Percentiles rank a stretch among this genome's conserved stretches.
phyloP scores from a whole-genome alignment of 2,888 invertebrate species.

The Schizaphis graminum region DNA sequence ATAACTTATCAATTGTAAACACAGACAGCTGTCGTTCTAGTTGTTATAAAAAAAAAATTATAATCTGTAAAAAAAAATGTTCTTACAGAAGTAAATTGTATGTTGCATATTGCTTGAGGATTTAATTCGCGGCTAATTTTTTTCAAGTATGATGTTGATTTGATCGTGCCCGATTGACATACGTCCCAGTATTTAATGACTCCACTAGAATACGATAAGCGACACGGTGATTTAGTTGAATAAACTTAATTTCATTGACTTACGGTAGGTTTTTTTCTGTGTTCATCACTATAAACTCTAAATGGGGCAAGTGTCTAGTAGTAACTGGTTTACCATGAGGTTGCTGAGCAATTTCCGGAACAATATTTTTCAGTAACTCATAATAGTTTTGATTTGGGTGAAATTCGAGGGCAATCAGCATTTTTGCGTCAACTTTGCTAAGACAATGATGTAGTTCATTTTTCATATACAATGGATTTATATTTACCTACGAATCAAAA shows the following conservation, averaged over 20 bases:
- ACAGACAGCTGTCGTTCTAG: too few species aligned
- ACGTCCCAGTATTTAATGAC: constrained; percentile 66
- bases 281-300: constrained; percentile 76
- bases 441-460: constrained; percentile 81
- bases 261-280: constrained; percentile 74
- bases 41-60: not conserved
- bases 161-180: constrained; percentile 46
- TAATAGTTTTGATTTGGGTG: constrained; percentile 80
- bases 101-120: constrained; percentile 80
- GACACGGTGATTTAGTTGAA: not conserved
- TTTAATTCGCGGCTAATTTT: constrained; percentile 71
- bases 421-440: constrained; percentile 79
- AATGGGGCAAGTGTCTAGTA: constrained; percentile 72
- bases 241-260: constrained; percentile 69
- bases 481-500: constrained; percentile 75
- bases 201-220: constrained; percentile 55
- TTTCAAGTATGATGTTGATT: constrained; percentile 58
- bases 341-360: constrained; percentile 74
- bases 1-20: not conserved
- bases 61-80: not conserved
- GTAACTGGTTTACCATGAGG: constrained; percentile 70
- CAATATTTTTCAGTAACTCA: constrained; percentile 75
- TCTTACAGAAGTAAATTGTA: constrained; percentile 84
- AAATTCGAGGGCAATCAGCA: constrained; percentile 76
- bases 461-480: constrained; percentile 83